Percentiles rank a stretch among this genome's conserved stretches.
These are phyloP conservation scores for Ochropleura plecta DNA, from an alignment of 2,888 invertebrate genomes.

Conservation along the genomic window DNA sequence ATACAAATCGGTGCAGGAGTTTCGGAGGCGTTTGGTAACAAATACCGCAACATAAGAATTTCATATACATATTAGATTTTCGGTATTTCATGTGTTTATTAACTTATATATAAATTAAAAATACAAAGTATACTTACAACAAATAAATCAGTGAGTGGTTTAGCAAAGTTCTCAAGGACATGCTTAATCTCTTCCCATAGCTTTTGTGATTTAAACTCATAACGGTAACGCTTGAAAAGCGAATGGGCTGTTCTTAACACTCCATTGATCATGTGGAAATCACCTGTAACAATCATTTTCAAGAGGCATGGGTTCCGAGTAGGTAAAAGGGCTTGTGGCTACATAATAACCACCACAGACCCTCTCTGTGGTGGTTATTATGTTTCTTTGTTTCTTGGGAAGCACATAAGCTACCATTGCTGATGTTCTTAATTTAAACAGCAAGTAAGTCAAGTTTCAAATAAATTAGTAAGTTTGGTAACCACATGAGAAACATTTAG, in stretches of 20 bases:
- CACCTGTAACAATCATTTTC: slow-evolving; percentile 90
- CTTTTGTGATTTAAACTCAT: slow-evolving; percentile 98
- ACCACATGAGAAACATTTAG: too few relatives aligned
- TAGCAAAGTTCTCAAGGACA: slow-evolving; percentile 98
- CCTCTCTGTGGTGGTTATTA: too few relatives aligned
- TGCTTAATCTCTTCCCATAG: slow-evolving; percentile 99
- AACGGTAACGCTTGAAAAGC: slow-evolving; percentile 98
- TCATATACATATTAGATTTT: too few relatives aligned
- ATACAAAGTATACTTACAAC: slow-evolving; percentile 88
- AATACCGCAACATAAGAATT: too few relatives aligned
- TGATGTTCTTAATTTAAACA: not conserved
- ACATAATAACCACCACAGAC: not conserved
- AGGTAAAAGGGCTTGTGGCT: not conserved
- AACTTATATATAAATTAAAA: not conserved
- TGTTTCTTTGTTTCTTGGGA: not conserved
- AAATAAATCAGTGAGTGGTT: slow-evolving; percentile 97
- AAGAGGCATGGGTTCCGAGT: not conserved
- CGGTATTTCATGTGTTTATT: too few relatives aligned
- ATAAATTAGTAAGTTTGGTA: too few relatives aligned
- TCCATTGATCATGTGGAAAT: slow-evolving; percentile 98
- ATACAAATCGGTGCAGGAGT: too few relatives aligned
- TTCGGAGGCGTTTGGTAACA: too few relatives aligned
- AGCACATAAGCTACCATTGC: not conserved
- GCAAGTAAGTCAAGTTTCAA: too few relatives aligned
- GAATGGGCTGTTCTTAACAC: slow-evolving; percentile 98